Evolutionary conservation across 1,140 invertebrate genomes (phyloP), one percentile per base, ranked within the genome.

Genomic region (Eufriesea mexicana): DNA sequence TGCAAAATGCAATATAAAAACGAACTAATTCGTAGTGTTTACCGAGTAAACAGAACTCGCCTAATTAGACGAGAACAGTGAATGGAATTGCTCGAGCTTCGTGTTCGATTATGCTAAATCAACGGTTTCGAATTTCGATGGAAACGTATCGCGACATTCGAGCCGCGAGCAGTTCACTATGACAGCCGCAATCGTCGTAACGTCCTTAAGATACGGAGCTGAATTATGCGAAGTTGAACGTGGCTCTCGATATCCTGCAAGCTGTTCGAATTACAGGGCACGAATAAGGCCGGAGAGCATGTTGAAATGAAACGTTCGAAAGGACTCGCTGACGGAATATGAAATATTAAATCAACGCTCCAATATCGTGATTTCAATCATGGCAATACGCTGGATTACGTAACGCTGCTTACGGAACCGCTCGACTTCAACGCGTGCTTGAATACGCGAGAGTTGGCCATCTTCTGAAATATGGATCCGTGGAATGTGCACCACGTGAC

Each of bases 381-480:
- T n/a, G 25, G 45, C 25, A 62, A 75, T 75, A 75, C 51, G 28
- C 5, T 2, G 45, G n/a, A 62, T 62, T 49, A 49, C 57, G 10
- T 47, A 75, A 62, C 35, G 6, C n/a, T n/a, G n/a, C n/a, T n/a
- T 14, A 12, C 9, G 18, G 28, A 49, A 49, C 16, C 10, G 25
- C 54, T 59, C n/a, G 18, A 55, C 1, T 42, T 7, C 16, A 28
- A 54, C 25, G 7, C 23, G 6, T 49, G 45, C 51, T 64, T n/a
- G 74, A 75, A 62, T 75, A 42, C 71, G 16, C 16, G 71, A 18
- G 45, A 57, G 23, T 45, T 73, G 35, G 66, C 7, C n/a, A 45
- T 72, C 77, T 71, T 12, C 28, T 61, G 64, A 49, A 72, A 62
- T 51, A 55, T 61, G 10, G 47, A 64, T 73, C 28, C 42, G 49